A percentile compares a stretch with the other conserved stretches of the same genome.
These are phyloP conservation scores for Toxonevra muliebris DNA, from an alignment of 2,888 invertebrate genomes.

Conservation along the genomic window DNA sequence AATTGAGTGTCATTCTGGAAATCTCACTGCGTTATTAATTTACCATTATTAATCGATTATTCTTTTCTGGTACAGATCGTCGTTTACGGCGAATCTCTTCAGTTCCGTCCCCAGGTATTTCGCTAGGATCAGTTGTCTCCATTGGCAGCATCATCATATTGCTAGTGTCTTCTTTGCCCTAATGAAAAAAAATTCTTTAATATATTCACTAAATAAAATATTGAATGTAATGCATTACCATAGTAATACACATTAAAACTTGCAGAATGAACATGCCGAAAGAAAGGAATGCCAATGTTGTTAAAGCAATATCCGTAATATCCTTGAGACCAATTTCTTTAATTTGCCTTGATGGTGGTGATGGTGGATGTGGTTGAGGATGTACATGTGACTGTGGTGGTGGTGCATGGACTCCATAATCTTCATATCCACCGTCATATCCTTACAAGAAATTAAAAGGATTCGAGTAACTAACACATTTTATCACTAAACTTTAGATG, in stretches of 20 bases:
- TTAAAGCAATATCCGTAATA: constrained; percentile 81
- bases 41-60: too few species aligned
- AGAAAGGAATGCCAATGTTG: constrained; percentile 81
- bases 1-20: too few species aligned
- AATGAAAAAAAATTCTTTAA: neutral
- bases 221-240: constrained; percentile 48
- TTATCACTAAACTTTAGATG: too few species aligned
- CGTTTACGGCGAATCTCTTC: constrained; percentile 43
- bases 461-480: too few species aligned
- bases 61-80: constrained; percentile 26
- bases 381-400: neutral
- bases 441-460: constrained; percentile 3
- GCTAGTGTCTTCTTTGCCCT: constrained; percentile 40
- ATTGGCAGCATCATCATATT: constrained; percentile 41
- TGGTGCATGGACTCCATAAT: neutral
- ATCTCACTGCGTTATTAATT: too few species aligned
- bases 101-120: constrained; percentile 31
- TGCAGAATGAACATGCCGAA: constrained; percentile 84
- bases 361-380: neutral
- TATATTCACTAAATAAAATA: neutral
- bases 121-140: constrained; percentile 35
- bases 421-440: neutral
- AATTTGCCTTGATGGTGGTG: constrained; percentile 35
- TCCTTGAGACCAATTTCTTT: constrained; percentile 74
- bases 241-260: constrained; percentile 78